Evolutionary conservation across 2,888 invertebrate genomes (phyloP), one percentile per base, ranked within the genome.

Genomic region (Acanthoscelides obtectus): DNA sequence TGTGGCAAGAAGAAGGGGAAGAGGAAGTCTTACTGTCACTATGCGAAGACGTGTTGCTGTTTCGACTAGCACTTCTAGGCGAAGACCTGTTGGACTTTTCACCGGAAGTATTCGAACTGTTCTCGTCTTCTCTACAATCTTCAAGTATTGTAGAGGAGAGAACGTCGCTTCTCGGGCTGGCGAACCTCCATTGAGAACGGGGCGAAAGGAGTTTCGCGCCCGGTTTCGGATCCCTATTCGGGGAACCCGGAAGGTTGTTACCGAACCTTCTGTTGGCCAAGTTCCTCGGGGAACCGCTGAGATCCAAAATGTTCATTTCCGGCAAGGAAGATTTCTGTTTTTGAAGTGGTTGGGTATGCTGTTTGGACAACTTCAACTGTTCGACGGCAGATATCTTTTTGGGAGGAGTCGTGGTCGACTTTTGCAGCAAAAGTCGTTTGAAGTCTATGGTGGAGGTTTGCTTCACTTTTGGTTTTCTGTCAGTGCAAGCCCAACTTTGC

Each of bases 111-210:
- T 88, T 89, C 0, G 89, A 89, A 78, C 88, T 90, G 45, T 45
- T 45, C 77, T 94, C 93, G 81, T 94, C 94, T 81, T 92, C 92
- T 81, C 94, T 94, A 80, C 93, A 91, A 77, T 92, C 95, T 87
- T 96, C 95, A 65, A 92, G 92, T 83, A 96, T 96, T 72, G 95
- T 94, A 67, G 93, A 93, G 66, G 95, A 94, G 81, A 96, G 89
- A 70, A 95, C 94, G 80, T 95, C 94, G 22, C 93, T 94, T 79
- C 94, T 87, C 0, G 92, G 93, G 77, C 90, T 92, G 64, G 91
- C 89, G 80, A 93, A 92, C 75, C 92, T 87, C 92, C 93, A 93
- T 74, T 89, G 90, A 0, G 92, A 91, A 75, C 91, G 88, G 0
- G 92, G 92, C 71, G 92, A 91, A 64, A 92, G 85, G 69, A 93